Conservation (phyloP, 2,797 vertebrate genomes). For the Clarias fuscus region DNA sequence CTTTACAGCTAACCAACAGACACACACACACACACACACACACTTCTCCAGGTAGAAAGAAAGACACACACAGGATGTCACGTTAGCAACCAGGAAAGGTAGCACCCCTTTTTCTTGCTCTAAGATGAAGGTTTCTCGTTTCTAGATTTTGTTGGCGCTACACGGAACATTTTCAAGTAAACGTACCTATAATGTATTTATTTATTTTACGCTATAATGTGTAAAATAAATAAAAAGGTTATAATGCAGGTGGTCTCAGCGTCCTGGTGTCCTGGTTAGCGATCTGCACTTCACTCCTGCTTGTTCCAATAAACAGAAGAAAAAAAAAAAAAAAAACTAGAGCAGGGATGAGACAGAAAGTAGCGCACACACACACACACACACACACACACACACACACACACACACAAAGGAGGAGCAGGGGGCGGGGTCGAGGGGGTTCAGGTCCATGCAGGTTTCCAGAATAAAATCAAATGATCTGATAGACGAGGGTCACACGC, state of each 20-base stretch:
- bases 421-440: too few species aligned
- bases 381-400: too few species aligned
- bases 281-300: not conserved
- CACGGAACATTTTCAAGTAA: not conserved
- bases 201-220: too few species aligned
- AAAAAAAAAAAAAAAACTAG: not conserved
- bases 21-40: not conserved
- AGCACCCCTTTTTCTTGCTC: not conserved
- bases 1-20: too few species aligned
- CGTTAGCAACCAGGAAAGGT: not conserved
- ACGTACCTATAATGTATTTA: not conserved
- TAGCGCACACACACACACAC: not conserved
- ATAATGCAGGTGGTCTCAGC: not conserved
- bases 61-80: not conserved
- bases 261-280: not conserved
- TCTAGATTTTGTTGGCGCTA: not conserved
- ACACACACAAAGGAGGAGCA: too few species aligned
- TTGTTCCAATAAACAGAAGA: not conserved
- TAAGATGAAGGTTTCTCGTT: not conserved
- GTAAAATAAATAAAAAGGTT: too few species aligned
- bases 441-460: not conserved
- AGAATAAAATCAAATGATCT: not conserved
- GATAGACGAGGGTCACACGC: not conserved
- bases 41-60: not conserved
- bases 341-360: not conserved